Conservation (phyloP, 2,888 invertebrate species). For the Argyresthia goedartella region DNA sequence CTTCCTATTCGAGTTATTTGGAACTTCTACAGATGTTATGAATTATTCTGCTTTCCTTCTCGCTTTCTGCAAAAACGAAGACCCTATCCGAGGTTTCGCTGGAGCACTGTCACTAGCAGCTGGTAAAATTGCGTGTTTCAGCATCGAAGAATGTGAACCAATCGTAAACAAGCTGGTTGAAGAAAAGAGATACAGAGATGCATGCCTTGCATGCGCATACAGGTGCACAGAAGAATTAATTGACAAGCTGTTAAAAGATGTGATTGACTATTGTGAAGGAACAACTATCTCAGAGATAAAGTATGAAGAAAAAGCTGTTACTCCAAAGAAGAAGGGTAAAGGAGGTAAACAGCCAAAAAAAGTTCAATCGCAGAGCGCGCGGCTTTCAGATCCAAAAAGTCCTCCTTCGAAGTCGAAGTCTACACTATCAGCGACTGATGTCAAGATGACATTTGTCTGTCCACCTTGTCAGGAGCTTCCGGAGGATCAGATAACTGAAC, state of each 20-base stretch:
- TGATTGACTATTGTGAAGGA: slow-evolving; percentile 41
- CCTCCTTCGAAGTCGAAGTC: slow-evolving; percentile 17
- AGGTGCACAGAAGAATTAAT: slow-evolving; percentile 41
- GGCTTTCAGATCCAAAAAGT: slow-evolving; percentile 28
- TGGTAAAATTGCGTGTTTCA: slow-evolving; percentile 65
- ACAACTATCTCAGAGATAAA: slow-evolving; percentile 43
- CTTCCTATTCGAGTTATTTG: slow-evolving; percentile 70
- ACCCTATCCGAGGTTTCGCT: slow-evolving; percentile 67
- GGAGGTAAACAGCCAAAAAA: slow-evolving; percentile 24
- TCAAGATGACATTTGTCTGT: slow-evolving; percentile 43
- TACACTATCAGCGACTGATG: slow-evolving; percentile 32
- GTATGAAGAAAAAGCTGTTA: slow-evolving; percentile 9
- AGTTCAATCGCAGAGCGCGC: slow-evolving; percentile 35
- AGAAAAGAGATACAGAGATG: slow-evolving; percentile 44
- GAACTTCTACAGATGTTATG: slow-evolving; percentile 47
- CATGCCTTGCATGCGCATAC: slow-evolving; percentile 39
- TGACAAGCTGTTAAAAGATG: slow-evolving; percentile 33
- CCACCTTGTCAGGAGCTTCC: slow-evolving; percentile 31
- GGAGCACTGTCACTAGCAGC: slow-evolving; percentile 69
- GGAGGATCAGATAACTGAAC: not conserved
- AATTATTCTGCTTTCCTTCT: slow-evolving; percentile 75
- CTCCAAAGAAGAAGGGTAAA: slow-evolving; percentile 20
- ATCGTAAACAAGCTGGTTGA: slow-evolving; percentile 50
- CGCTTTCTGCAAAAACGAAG: slow-evolving; percentile 71
- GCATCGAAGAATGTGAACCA: slow-evolving; percentile 53